Base-by-base conservation (phyloP, 2,113 vertebrate species). In the Gymnarchus niloticus region DNA sequence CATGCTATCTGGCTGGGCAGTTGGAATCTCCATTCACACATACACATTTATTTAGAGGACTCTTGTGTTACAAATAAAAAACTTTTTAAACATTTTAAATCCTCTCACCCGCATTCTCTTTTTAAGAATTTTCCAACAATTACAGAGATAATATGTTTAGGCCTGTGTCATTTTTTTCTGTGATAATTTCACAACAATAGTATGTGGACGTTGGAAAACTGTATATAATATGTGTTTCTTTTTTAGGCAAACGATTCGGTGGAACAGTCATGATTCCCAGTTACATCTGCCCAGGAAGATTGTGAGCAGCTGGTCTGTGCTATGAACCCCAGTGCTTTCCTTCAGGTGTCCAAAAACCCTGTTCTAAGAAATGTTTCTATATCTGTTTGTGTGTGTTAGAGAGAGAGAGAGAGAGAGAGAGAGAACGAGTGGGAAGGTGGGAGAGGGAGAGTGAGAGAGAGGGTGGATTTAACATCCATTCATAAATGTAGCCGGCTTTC, bases 1-100 rank as follows among this genome's bases (percentile, higher is more conserved):
- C 59, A 49, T 14, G 89, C 91, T 81, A 54, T 49, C 86, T 52
- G 84, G 77, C 78, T 46, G 49, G 49, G 44, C 48, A n/a, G 44
- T 80, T 49, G 25, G 17, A 61, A 41, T 3, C 37, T 83, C 78
- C 33, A 25, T 28, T 56, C 81, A 46, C n/a, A 8, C 41, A 78
- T 65, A 77, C 80, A 69, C 82, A 85, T 41, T 37, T 46, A 85
- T 85, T 86, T 77, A 80, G 23, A 52, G 44, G 10, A 48, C 46
- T 44, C 41, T 81, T 84, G 46, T 19, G 52, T 49, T 81, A 87
- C 76, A 41, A n/a, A n/a, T n/a, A n/a, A 6, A 19, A 73, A 41
- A 28, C 65, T 73, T 41, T 73, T 41, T 6, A 54, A 14, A 54
- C 0, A 54, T 54, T 54, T 54, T 14, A 73, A 73, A 73, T n/a